Base-by-base conservation (phyloP, 2,113 vertebrate genomes). In the Osmerus eperlanus region DNA sequence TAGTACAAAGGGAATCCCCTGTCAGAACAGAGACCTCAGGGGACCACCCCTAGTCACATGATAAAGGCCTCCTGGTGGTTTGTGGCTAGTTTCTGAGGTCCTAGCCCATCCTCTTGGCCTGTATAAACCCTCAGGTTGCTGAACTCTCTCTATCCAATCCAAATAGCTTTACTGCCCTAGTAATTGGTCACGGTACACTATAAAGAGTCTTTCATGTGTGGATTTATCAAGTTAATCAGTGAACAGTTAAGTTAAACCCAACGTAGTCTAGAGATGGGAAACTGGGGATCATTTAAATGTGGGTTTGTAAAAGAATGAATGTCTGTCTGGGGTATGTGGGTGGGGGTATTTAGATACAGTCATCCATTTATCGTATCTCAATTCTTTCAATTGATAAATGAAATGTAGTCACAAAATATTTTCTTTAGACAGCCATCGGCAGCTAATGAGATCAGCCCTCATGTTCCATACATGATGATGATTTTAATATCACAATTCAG, bases 181-280 rank as follows among this genome's bases (percentile, higher is more conserved):
- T 14, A 62, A 14, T 62, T 14, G 25, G 21, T 62, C 60, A 62
- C 7, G 55, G 15, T 56, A 4, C 60, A 23, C 60, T 28, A 29
- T 28, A 62, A 62, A 62, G 60, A 62, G 12, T 59, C 56, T 59
- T 59, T 59, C 56, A n/a, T 21, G 56, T 59, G 19, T 36, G 32
- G 32, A 7, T 59, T 3, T 59, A 59, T 21, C 56, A 59, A 59
- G 56, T 59, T 59, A 59, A 59, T 59, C 7, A 62, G 60, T 62
- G 25, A 62, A 29, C 60, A 25, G 60, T 62, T 62, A 9, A 12
- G 21, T 62, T 62, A 13, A 25, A 62, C 18, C 7, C 56, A 59
- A 59, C 23, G 56, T 21, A 14, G 2, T 59, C 11, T n/a, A n/a
- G 18, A 59, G 56, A 59, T n/a, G 56, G 56, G 16, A 59, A 59